Conservation (phyloP, 2,113 vertebrate genomes). For the Dendrocopos noguchii region DNA sequence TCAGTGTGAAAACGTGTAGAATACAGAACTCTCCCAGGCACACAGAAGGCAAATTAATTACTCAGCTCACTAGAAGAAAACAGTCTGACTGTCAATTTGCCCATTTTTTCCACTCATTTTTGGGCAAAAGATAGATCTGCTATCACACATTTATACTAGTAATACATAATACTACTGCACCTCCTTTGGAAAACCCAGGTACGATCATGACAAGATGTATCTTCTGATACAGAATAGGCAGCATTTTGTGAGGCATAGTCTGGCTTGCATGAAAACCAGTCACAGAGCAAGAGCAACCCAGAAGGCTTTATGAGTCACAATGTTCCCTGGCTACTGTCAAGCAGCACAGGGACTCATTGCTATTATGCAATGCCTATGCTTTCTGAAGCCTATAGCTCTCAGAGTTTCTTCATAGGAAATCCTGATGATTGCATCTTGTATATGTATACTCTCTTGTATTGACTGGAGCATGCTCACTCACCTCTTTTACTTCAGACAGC, state of each 20-base stretch:
- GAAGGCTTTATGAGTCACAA: background rate
- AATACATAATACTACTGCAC: background rate
- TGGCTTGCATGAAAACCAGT: background rate
- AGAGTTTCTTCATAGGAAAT: background rate
- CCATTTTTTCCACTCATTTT: background rate
- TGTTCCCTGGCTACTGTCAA: background rate
- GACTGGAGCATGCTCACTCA: background rate
- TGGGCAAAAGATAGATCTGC: background rate
- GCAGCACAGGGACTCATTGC: background rate
- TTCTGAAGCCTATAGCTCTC: background rate
- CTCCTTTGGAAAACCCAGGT: background rate
- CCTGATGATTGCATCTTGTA: background rate
- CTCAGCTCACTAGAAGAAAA: background rate
- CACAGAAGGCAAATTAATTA: background rate
- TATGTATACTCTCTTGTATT: background rate
- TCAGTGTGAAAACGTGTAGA: background rate
- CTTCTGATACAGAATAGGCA: background rate
- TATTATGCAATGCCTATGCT: background rate
- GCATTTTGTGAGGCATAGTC: background rate
- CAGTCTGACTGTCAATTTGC: background rate
- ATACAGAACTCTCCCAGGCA: background rate
- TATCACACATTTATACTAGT: background rate
- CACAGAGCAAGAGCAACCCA: background rate
- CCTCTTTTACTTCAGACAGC: background rate
- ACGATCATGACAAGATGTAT: background rate